Percentiles rank a stretch among this genome's conserved stretches.
Evolutionary conservation across 2,888 invertebrate genomes (phyloP).

Genomic region (Pinctada fucata): DNA sequence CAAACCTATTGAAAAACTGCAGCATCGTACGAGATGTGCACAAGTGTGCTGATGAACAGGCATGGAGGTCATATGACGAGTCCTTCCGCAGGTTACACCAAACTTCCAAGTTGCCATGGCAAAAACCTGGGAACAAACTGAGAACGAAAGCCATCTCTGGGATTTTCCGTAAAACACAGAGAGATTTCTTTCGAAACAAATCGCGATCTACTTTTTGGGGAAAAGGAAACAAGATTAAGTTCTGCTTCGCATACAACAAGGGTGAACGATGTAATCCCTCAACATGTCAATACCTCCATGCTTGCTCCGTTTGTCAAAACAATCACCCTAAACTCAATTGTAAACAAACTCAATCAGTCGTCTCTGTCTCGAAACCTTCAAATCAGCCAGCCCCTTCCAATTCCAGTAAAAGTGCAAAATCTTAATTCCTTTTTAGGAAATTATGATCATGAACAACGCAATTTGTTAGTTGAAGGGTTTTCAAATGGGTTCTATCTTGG

Average conservation of each 20-base stretch:
- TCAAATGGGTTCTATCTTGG: constrained; percentile 5
- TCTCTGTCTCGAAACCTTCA: not conserved
- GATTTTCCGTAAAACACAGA: constrained; percentile 2
- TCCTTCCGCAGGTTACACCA: constrained; percentile 9
- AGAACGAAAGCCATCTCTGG: not conserved
- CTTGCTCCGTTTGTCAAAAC: not conserved
- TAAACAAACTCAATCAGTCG: not conserved
- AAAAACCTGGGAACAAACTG: not conserved
- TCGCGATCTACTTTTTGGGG: not conserved
- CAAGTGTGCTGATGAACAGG: constrained; percentile 7
- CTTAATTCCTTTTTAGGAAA: not conserved
- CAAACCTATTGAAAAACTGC: constrained; percentile 9
- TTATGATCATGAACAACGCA: not conserved
- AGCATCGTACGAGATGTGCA: constrained; percentile 11
- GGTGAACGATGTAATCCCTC: not conserved
- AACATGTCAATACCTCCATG: not conserved
- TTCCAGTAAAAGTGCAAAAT: not conserved
- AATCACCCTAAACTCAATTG: not conserved
- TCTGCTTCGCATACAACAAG: constrained; percentile 5
- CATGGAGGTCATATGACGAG: constrained; percentile 15
- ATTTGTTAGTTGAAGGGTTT: not conserved
- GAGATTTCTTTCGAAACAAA: not conserved
- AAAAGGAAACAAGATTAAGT: too few species aligned
- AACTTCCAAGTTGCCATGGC: constrained; percentile 10
- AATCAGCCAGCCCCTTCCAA: not conserved